These are phyloP conservation scores for Sisyra terminalis DNA, from an alignment of 2,888 invertebrate species.

Conservation along the genomic window DNA sequence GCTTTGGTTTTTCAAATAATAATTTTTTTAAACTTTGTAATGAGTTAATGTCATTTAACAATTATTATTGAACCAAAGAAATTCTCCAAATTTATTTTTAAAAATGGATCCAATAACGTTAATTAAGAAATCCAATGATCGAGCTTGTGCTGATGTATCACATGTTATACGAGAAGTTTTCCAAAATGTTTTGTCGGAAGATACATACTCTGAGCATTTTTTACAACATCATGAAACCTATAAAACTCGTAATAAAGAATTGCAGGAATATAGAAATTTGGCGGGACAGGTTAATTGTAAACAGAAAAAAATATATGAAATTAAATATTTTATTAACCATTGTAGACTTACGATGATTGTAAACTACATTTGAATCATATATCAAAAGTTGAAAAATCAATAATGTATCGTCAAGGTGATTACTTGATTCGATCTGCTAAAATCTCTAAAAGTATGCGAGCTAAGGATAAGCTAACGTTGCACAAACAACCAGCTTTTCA, in stretches of 20 bases:
- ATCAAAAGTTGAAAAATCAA: conserved; percentile 15
- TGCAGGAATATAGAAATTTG: conserved; percentile 13
- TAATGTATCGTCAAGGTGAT: conserved; percentile 19
- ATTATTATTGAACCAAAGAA: not conserved
- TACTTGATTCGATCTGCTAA: conserved; percentile 16
- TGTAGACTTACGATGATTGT: conserved; percentile 14
- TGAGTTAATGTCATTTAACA: too few species aligned
- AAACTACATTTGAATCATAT: conserved; percentile 14
- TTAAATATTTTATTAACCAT: too few species aligned
- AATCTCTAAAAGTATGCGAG: conserved; percentile 14
- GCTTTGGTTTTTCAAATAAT: not conserved
- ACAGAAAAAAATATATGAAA: not conserved
- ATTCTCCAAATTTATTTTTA: too few species aligned
- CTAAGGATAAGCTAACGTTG: conserved; percentile 17
- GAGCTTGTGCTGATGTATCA: conserved; percentile 17
- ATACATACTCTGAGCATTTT: conserved; percentile 17
- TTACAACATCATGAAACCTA: conserved; percentile 18
- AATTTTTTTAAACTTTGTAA: not conserved
- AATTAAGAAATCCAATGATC: conserved; percentile 16
- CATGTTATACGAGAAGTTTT: conserved; percentile 19
- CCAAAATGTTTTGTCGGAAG: conserved; percentile 17
- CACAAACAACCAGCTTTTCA: conserved; percentile 16
- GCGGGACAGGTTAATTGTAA: conserved; percentile 13
- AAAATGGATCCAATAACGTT: conserved; percentile 20
- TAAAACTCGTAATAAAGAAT: conserved; percentile 12